Evolutionary conservation across 2,113 vertebrate genomes (phyloP).

Genomic region (Gopherus evgoodei): DNA sequence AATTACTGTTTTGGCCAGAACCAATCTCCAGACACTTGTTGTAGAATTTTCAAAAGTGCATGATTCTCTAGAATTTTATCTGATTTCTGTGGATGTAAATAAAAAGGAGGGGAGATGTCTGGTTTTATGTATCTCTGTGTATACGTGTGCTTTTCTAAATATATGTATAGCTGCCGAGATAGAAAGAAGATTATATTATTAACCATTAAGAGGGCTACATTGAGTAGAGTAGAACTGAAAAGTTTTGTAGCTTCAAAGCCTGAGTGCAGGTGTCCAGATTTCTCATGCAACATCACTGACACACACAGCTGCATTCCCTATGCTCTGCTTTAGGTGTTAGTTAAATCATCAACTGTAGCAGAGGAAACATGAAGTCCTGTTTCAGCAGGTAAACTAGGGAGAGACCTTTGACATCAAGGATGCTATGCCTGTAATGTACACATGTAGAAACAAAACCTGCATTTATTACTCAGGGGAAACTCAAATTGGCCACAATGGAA

Average conservation of each 20-base stretch:
- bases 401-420: background rate
- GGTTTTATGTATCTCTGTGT: background rate
- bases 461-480: background rate
- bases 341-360: background rate
- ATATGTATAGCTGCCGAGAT: background rate
- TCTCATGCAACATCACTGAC: fast-evolving
- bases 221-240: background rate
- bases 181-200: background rate
- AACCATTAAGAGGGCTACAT: background rate
- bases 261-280: background rate
- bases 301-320: background rate
- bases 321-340: background rate
- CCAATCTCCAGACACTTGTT: background rate
- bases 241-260: background rate
- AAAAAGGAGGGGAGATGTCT: background rate
- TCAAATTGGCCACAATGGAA: background rate
- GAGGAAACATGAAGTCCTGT: background rate
- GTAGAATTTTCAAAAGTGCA: background rate
- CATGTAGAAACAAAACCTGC: fast-evolving
- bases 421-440: fast-evolving
- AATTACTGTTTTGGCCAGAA: background rate
- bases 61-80: fast-evolving
- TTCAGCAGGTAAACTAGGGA: fast-evolving
- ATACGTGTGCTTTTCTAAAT: background rate
- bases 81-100: background rate